Base-by-base conservation (phyloP, 35 echinoderm and acorn worm genomes). In the Anneissia japonica region DNA sequence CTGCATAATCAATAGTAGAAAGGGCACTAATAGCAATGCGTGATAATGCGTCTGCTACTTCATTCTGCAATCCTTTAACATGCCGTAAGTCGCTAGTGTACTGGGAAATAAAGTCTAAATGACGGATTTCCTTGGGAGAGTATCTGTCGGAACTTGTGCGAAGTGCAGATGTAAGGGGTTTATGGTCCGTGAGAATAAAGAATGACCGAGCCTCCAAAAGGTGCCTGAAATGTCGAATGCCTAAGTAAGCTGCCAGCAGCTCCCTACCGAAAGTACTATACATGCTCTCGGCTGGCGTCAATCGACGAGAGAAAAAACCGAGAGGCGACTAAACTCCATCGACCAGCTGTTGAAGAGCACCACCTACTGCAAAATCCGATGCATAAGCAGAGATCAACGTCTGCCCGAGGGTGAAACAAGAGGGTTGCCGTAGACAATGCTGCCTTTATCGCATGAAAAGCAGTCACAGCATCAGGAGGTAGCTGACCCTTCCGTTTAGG, bases 221-320 rank as follows among this genome's bases (percentile, higher is more conserved):
- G 76, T 89, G 77, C 0, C 82, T 75, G 35, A 92, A 92, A 79
- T 88, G 72, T 31, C 90, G 81, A 3, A 93, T 46, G 14, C 16
- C 46, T 9, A 93, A 74, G 46, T 89, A 89, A n/a, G 73, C 23
- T 0, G 87, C 87, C 0, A 93, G 40, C n/a, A 85, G 83, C 86
- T 93, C 86, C 0, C 86, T 39, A 17, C 86, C 82, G 76, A 89
- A 85, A 0, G 87, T 81, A 30, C 91, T 88, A 46, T 89, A 82
- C 11, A n/a, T 1, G 0, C 35, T 86, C 39, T 91, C 89, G 3
- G 83, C 36, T 29, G 36, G 36, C 2, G 4, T 35, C 30, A 82
- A 12, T 41, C 80, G 10, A 11, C 39, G 34, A 1, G 80, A 82
- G 37, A 82, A 82, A 29, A 82, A 82, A 77, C 73, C 28, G 9